These are phyloP conservation scores for Donacobius atricapilla DNA, from an alignment of 2,113 vertebrate species.

Conservation along the genomic window DNA sequence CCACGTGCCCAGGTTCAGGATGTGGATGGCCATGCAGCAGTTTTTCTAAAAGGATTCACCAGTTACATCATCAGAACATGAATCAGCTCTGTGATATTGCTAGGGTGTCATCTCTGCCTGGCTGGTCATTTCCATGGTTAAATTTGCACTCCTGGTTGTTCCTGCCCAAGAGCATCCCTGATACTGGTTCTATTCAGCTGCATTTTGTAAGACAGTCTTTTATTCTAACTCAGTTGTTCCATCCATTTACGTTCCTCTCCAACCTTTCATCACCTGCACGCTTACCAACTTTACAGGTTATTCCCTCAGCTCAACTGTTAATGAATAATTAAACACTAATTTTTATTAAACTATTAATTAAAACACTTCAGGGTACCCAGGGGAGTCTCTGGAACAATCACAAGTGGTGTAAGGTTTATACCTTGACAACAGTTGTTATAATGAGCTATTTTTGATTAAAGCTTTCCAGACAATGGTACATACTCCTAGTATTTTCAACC, in stretches of 20 bases:
- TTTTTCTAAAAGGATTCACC: not conserved
- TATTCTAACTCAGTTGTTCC: not conserved
- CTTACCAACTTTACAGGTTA: not conserved
- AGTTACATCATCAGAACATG: not conserved
- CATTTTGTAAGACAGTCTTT: not conserved
- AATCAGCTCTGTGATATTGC: not conserved
- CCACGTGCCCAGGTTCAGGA: not conserved
- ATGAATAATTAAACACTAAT: not conserved
- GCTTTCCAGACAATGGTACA: not conserved
- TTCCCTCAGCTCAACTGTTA: not conserved
- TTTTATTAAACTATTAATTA: constrained; percentile 5
- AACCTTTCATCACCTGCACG: not conserved
- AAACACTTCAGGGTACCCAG: not conserved
- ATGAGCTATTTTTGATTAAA: not conserved
- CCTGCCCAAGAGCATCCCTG: not conserved
- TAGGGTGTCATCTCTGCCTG: not conserved
- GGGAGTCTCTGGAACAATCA: not conserved
- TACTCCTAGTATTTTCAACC: not conserved
- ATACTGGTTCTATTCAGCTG: not conserved
- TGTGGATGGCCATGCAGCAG: not conserved
- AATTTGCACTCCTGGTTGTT: not conserved
- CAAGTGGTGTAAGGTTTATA: not conserved
- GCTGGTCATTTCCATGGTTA: not conserved
- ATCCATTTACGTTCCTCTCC: not conserved
- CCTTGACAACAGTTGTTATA: not conserved